A percentile compares a stretch with the other conserved stretches of the same genome.
phyloP scores from a whole-genome alignment of 2,888 invertebrate species.

The Branchellion lobata region DNA sequence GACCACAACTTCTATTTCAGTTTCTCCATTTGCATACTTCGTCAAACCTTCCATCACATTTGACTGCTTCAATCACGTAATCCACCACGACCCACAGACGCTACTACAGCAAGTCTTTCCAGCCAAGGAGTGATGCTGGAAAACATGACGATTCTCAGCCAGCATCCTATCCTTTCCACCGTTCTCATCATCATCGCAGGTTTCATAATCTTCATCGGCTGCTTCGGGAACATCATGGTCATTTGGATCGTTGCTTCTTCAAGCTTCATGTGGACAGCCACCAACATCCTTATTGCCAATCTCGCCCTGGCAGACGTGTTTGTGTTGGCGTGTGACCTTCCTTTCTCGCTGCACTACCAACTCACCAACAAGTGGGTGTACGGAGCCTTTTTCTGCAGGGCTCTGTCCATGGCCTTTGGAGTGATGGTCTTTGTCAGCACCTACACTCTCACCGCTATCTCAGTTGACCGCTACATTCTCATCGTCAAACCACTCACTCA shows the following conservation, averaged over 20 bases:
- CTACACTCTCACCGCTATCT: slow-evolving; percentile 59
- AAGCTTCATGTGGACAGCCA: slow-evolving; percentile 58
- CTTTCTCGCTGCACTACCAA: slow-evolving; percentile 60
- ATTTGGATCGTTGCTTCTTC: slow-evolving; percentile 57
- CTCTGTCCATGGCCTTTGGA: slow-evolving; percentile 58
- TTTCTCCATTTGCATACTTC: no score
- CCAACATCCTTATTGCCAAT: slow-evolving; percentile 60
- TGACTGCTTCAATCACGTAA: no score
- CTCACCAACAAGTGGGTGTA: slow-evolving; percentile 59
- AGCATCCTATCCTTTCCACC: slow-evolving; percentile 16
- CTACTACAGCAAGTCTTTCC: no score
- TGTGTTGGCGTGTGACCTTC: slow-evolving; percentile 59
- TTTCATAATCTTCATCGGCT: slow-evolving; percentile 57
- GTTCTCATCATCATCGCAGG: slow-evolving; percentile 49
- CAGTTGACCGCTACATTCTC: slow-evolving; percentile 59
- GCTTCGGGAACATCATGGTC: slow-evolving; percentile 57
- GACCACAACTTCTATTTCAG: no score
- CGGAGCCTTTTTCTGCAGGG: slow-evolving; percentile 57
- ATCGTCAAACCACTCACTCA: slow-evolving; percentile 57
- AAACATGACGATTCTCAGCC: slow-evolving; percentile 16
- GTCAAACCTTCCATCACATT: no score
- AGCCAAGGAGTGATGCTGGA: not conserved
- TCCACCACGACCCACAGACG: no score
- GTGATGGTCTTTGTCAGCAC: slow-evolving; percentile 60
- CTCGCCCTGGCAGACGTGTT: slow-evolving; percentile 59